phyloP scores from a whole-genome alignment of 2,888 invertebrate species.

The Syritta pipiens region DNA sequence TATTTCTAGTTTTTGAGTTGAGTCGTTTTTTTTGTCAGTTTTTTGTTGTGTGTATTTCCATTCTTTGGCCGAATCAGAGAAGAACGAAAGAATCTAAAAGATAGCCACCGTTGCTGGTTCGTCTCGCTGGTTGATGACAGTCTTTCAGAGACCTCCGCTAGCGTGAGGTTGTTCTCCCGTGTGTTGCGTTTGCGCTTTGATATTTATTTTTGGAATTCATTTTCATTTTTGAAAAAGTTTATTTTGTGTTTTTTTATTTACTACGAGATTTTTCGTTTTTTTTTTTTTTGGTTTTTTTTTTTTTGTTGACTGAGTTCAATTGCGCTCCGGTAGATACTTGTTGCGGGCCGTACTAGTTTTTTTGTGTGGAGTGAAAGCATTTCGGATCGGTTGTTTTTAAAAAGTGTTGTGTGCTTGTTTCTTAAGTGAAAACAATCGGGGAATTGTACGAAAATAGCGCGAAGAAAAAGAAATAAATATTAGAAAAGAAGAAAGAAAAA shows the following conservation, averaged over 20 bases:
- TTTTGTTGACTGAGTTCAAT: constrained; percentile 1
- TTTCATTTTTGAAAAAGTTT: constrained; percentile 7
- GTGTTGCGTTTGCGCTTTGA: constrained; percentile 1
- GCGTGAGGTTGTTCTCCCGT: constrained; percentile 36
- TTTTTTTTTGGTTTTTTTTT: not conserved
- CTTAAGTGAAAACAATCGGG: constrained; percentile 15
- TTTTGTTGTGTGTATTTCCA: constrained; percentile 29
- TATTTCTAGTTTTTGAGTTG: constrained; percentile 50
- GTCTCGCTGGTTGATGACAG: constrained; percentile 46
- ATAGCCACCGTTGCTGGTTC: constrained; percentile 39
- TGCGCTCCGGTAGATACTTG: not conserved
- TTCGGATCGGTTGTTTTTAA: constrained; percentile 1
- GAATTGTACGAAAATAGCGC: constrained; percentile 35
- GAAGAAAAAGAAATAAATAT: not conserved
- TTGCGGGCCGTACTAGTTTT: not conserved
- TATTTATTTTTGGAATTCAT: constrained; percentile 25
- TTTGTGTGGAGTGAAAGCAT: constrained; percentile 9
- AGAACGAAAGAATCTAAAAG: constrained; percentile 33
- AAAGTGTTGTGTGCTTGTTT: not conserved
- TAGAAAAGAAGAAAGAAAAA: not conserved
- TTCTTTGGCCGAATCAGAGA: constrained; percentile 27
- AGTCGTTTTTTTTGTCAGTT: constrained; percentile 24
- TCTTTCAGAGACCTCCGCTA: constrained; percentile 53
- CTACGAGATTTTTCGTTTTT: not conserved
- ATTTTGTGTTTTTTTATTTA: not conserved